Conservation (phyloP, 2,888 invertebrate species). For the Lasioglossum marginatum region DNA sequence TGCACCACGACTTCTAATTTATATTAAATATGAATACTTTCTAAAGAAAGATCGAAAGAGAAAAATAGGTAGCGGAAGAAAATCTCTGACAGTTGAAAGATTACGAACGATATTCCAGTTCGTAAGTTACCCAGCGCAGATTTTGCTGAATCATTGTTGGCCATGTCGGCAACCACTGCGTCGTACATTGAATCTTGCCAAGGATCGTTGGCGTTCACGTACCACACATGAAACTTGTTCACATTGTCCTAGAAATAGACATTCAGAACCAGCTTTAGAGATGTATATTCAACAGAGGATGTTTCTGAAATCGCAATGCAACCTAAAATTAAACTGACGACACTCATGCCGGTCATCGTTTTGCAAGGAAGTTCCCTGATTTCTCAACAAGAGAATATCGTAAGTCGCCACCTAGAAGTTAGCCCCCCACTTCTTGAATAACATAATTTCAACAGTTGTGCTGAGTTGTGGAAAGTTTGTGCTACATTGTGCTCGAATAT, state of each 20-base stretch:
- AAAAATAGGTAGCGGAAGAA: background rate
- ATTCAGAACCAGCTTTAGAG: background rate
- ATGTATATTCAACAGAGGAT: background rate
- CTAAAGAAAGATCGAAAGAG: background rate
- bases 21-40: background rate
- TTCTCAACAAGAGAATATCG: no score
- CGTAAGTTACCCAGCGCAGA: slow-evolving; percentile 50
- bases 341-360: background rate
- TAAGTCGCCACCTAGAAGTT: no score
- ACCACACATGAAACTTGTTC: slow-evolving; percentile 72
- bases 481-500: no score
- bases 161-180: slow-evolving; percentile 62
- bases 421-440: no score
- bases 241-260: slow-evolving; percentile 15
- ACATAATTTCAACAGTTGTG: no score
- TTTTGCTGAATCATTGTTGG: slow-evolving; percentile 45
- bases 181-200: slow-evolving; percentile 67
- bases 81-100: background rate
- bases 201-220: slow-evolving; percentile 70
- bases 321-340: background rate
- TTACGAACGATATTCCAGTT: background rate
- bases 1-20: no score
- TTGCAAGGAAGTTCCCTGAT: background rate
- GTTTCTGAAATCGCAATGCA: background rate
- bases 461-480: no score